Base-by-base conservation (phyloP, 2,888 invertebrate species). In the Ochropleura leucogaster region DNA sequence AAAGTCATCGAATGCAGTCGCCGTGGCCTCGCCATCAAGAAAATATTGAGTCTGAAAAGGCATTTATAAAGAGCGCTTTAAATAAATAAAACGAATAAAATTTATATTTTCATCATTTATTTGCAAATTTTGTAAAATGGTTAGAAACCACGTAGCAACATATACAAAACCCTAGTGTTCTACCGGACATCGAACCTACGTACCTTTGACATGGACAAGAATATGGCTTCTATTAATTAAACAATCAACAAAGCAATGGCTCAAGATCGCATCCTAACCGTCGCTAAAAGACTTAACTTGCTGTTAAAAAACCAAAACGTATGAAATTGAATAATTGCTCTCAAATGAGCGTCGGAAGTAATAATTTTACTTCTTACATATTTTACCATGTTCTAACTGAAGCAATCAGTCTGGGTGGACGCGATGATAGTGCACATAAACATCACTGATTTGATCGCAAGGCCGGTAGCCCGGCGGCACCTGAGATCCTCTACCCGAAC, bases 51-150 rank as follows among this genome's bases (percentile, higher is more conserved):
- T 66, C 40, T 16, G 20, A 42, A 20, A 44, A 8, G 46, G 57
- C 8, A 18, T 46, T 20, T 7, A 7, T 8, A 57, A 30, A 10
- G 1, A 16, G 30, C 7, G 0, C 7, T 6, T 60, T n/a, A 42
- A 6, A 9, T 49, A 68, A 75, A 40, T 65, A 68, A 72, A 72
- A 55, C 12, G 44, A 64, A 5, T 9, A 4, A n/a, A 0, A 14
- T 57, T 59, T 55, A 68, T 57, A 62, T 55, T 81, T 83, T 75
- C 66, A 84, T 67, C 40, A 65, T 83, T 83, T 84, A 84, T 78
- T 83, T 83, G 83, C 82, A 84, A 83, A 83, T 84, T 84, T 83
- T 83, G 85, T 82, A 83, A 83, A 83, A 71, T 85, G 78, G 70
- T 82, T 78, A 55, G 57, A 75, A 72, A 75, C 77, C 78, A 84